Percentiles rank a stretch among this genome's conserved stretches.
Evolutionary conservation across 2,888 invertebrate genomes (phyloP).

Genomic region (Thecophora atra): DNA sequence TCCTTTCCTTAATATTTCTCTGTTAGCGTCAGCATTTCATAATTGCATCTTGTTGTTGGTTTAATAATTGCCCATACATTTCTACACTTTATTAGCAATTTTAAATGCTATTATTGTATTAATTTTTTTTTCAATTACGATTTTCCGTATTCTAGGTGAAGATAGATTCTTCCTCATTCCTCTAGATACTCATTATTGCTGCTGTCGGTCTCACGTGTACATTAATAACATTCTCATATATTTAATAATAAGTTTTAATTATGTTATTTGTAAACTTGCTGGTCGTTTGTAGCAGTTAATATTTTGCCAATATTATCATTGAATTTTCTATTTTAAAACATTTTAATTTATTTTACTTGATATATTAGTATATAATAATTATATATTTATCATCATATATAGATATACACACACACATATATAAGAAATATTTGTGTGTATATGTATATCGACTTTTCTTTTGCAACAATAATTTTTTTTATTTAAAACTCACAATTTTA

Average conservation of each 20-base stretch:
- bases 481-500: constrained; percentile 61
- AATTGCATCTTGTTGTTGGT: constrained; percentile 20
- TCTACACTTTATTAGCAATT: background rate
- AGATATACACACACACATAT: too few relatives aligned
- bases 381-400: too few relatives aligned
- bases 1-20: constrained; percentile 10
- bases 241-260: background rate
- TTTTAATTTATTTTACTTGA: constrained; percentile 51
- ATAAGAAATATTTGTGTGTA: background rate
- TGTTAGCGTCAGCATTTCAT: constrained; percentile 29
- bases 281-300: constrained; percentile 38
- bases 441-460: constrained; percentile 15
- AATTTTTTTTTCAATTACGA: background rate
- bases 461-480: constrained; percentile 62
- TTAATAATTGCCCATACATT: constrained; percentile 23
- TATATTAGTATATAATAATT: background rate
- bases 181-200: background rate
- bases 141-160: background rate
- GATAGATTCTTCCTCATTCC: background rate
- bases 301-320: constrained; percentile 23
- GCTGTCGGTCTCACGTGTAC: background rate
- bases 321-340: constrained; percentile 6
- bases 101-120: background rate
- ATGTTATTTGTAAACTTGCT: constrained; percentile 35
- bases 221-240: constrained; percentile 8